phyloP scores from a whole-genome alignment of 2,888 invertebrate species.

The Vanessa cardui region DNA sequence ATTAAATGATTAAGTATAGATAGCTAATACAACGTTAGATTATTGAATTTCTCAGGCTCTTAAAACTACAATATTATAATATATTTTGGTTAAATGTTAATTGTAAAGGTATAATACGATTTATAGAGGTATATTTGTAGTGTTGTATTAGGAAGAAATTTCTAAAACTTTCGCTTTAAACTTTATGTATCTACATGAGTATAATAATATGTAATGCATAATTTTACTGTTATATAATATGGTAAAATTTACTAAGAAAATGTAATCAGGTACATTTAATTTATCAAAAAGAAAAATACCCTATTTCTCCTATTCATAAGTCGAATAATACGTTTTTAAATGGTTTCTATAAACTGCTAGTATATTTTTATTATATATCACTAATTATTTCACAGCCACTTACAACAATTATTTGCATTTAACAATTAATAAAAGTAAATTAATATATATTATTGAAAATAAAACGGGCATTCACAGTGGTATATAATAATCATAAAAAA shows the following conservation, averaged over 20 bases:
- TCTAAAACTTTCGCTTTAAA: conserved; percentile 12
- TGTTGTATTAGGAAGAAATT: conserved; percentile 13
- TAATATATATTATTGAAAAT: not conserved
- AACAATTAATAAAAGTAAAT: not conserved
- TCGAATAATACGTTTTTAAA: not conserved
- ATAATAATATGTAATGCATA: not conserved
- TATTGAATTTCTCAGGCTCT: no score
- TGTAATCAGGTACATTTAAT: conserved; percentile 12
- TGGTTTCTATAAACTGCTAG: conserved; percentile 7
- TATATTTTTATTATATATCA: conserved; percentile 16
- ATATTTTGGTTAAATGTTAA: conserved; percentile 5
- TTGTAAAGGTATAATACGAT: conserved; percentile 18
- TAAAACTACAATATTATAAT: not conserved
- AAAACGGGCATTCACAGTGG: no score
- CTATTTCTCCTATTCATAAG: conserved; percentile 1
- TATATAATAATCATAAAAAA: not conserved
- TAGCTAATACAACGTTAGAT: not conserved
- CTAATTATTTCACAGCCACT: conserved; percentile 30
- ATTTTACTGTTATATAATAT: conserved; percentile 5
- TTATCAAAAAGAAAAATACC: conserved; percentile 7
- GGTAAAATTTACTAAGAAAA: conserved; percentile 8
- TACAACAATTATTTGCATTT: conserved; percentile 25
- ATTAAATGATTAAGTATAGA: not conserved
- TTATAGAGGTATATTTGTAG: conserved; percentile 24
- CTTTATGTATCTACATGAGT: not conserved